Conservation (phyloP, 2,888 invertebrate species). For the Drosophila quinaria region DNA sequence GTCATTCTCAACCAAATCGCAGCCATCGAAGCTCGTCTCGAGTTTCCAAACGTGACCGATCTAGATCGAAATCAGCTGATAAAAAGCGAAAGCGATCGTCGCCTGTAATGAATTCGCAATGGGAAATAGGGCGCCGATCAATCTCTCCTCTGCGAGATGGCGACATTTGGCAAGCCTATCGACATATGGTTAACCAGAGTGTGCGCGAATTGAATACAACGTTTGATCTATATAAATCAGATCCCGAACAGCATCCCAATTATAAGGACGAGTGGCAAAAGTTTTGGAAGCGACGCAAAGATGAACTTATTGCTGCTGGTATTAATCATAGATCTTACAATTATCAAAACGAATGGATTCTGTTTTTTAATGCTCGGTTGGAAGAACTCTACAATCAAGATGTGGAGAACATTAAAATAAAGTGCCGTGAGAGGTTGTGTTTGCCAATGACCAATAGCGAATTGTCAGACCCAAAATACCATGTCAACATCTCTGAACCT, state of each 20-base stretch:
- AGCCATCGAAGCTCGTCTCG: slow-evolving; percentile 16
- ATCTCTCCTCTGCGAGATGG: slow-evolving; percentile 78
- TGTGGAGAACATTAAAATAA: slow-evolving; percentile 86
- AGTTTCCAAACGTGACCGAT: slow-evolving; percentile 46
- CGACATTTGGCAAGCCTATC: slow-evolving; percentile 84
- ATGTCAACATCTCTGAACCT: slow-evolving; percentile 86
- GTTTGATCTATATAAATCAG: slow-evolving; percentile 87
- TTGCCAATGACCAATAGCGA: slow-evolving; percentile 86
- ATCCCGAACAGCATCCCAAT: slow-evolving; percentile 93
- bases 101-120: slow-evolving; percentile 39
- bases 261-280: slow-evolving; percentile 95
- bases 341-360: slow-evolving; percentile 95
- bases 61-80: slow-evolving; percentile 49
- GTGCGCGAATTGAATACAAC: slow-evolving; percentile 86
- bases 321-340: slow-evolving; percentile 91
- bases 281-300: slow-evolving; percentile 93
- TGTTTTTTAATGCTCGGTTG: slow-evolving; percentile 92
- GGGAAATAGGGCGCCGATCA: slow-evolving; percentile 69
- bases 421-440: slow-evolving; percentile 74
- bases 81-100: slow-evolving; percentile 29
- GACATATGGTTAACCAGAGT: slow-evolving; percentile 80
- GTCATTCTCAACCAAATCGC: slow-evolving; percentile 25
- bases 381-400: slow-evolving; percentile 91
- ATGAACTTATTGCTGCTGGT: slow-evolving; percentile 87
- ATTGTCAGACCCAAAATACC: slow-evolving; percentile 88